Evolutionary conservation across 2,797 vertebrate genomes (phyloP), one percentile per base, ranked within the genome.

Genomic region (Ciconia nigra): DNA sequence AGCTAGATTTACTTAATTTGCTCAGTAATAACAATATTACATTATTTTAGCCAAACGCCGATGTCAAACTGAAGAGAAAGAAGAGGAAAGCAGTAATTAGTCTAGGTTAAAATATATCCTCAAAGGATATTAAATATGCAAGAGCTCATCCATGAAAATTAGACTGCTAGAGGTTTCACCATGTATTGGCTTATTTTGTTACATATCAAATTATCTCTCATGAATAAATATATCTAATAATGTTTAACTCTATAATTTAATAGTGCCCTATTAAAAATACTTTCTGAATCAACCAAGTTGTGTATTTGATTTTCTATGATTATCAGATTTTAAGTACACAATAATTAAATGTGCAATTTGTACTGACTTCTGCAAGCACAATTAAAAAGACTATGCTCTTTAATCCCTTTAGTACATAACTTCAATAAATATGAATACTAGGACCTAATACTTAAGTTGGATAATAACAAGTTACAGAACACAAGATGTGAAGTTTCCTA

Each of bases 181-280:
- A 96, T 97, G 97, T 98, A 98, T 98, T 98, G 96, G 96, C 96
- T 98, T 98, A 98, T 98, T 98, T 98, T 98, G 97, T 97, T 98
- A 97, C 96, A 97, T 98, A 98, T 98, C 97, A 98, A 98, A 98
- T 98, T 98, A 98, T 96, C 93, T 94, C 96, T 98, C 96, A 98
- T 98, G 98, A 98, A 98, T 98, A 98, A 98, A 98, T 98, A 98
- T 97, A 97, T 97, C 86, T 97, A 98, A 97, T 98, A 98, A 98
- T 96, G 83, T 95, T 98, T 97, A 98, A 95, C 96, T 95, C 97
- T 97, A 96, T 97, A 98, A 98, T 98, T 98, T 98, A 98, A 98
- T 97, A 97, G 94, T 97, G 93, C 96, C 97, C 97, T 97, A 97
- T 97, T 98, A 97, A 97, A 97, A 98, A 97, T 96, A 96, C 81